Evolutionary conservation across 2,797 vertebrate genomes (phyloP), one percentile per base, ranked within the genome.

Genomic region (Chrosomus eos): DNA sequence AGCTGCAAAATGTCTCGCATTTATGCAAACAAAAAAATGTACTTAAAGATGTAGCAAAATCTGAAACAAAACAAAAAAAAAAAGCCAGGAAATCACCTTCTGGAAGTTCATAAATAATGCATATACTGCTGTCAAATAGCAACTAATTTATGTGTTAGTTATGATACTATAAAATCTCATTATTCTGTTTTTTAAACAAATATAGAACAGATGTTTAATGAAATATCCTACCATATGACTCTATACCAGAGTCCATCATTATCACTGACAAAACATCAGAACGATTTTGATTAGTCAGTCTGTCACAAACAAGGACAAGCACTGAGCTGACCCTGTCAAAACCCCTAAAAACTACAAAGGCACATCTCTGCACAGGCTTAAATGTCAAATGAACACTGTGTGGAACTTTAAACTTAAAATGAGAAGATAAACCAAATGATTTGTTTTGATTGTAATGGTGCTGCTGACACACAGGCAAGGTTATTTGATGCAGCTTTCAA

Each of bases 301-400:
- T 77, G 38, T 83, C 40, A 55, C n/a, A 87, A 51, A 45, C 21
- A 76, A 60, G 68, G 23, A 45, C n/a, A 67, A 60, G 70, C 64
- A 28, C 3, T 19, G n/a, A 76, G 38, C 62, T 66, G 76, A 86
- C 31, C 43, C 43, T 10, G 62, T 33, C 23, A 74, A 83, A 87
- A 76, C 5, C 36, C 11, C 23, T 70, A 14, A 79, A 78, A 84
- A 60, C 45, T 45, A 40, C 45, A 60, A 64, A 62, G 31, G 13
- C 72, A 84, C 23, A 21, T 84, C 28, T 23, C 18, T 64, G 45
- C 60, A 74, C 36, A 33, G 3, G 48, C 8, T 55, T 70, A 40
- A 33, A 74, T 45, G 14, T 76, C 43, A 70, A 70, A 48, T 19
- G 16, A 38, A 14, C 70, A 82, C 11, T 48, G 40, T 48, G 62